Evolutionary conservation across 2,113 vertebrate genomes (phyloP), one percentile per base, ranked within the genome.

Genomic region (Polypterus bichir): DNA sequence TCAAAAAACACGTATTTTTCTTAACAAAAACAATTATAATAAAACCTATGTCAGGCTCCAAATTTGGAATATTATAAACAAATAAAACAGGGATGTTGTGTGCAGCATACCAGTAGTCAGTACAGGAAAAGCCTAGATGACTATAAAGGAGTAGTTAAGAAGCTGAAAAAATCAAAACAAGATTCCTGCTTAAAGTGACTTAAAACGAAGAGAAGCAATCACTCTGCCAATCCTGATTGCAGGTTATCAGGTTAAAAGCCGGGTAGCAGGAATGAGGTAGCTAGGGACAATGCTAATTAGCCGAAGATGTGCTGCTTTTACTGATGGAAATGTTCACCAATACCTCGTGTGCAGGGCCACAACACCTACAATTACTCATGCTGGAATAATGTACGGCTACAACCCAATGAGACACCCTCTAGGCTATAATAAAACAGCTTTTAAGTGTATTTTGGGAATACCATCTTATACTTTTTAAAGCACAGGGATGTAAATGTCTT

Each of bases 401-500:
- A 60, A 51, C 66, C 49, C 45, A 59, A 63, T 47, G 51, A 65
- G 63, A 58, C 65, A 54, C 62, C 60, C 66, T 68, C 69, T 47
- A 51, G 49, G 63, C 62, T 46, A 55, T 68, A 57, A 73, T 68
- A 73, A 71, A 75, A 69, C 59, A 55, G 62, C 64, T 62, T 71
- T 75, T 65, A 73, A 73, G 71, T 66, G 68, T 62, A 61, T 62
- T 73, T 70, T 70, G 70, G 57, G 68, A 64, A 68, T 57, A 62
- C 45, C 49, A 68, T 66, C 54, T 59, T 62, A 61, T 53, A 60
- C 71, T 73, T 49, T 6, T 51, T 51, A n/a, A n/a, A 7, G 49
- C 11, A 51, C 66, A 57, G 65, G 68, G 70, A 73, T 75, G 73
- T 73, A 73, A 68, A 62, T 54, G 60, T 67, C 65, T 67, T 69